Evolutionary conservation across 2,797 vertebrate genomes (phyloP).

Genomic region (Bradypodion ventrale): DNA sequence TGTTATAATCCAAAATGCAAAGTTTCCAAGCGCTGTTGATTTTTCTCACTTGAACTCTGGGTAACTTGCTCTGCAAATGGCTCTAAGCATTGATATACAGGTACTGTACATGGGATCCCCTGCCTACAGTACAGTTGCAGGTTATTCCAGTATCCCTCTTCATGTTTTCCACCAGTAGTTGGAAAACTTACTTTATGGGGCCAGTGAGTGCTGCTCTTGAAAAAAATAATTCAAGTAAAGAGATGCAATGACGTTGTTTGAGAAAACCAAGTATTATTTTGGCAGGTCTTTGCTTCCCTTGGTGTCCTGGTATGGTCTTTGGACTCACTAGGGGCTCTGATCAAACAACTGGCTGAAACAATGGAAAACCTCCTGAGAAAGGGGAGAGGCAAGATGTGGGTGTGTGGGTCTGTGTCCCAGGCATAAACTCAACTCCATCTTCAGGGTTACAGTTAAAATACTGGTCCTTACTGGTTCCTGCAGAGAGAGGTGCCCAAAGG

Average conservation of each 20-base stretch:
- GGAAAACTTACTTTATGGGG: neutral
- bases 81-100: too few species aligned
- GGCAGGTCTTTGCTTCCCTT: neutral
- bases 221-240: neutral
- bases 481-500: neutral
- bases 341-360: conserved; percentile 4
- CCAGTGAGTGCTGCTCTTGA: neutral
- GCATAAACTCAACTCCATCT: neutral
- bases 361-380: neutral
- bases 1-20: too few species aligned
- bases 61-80: too few species aligned
- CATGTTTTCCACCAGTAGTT: too few species aligned
- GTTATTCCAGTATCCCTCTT: neutral
- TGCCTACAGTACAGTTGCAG: neutral
- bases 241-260: neutral
- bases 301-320: neutral
- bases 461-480: neutral
- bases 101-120: too few species aligned
- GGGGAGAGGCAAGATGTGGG: neutral
- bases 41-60: too few species aligned
- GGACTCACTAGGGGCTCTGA: neutral
- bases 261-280: neutral
- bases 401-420: neutral
- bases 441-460: neutral
- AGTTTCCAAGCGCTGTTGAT: too few species aligned